Base-by-base conservation (phyloP, 1,140 invertebrate genomes). In the Drosophila subpulchrella region DNA sequence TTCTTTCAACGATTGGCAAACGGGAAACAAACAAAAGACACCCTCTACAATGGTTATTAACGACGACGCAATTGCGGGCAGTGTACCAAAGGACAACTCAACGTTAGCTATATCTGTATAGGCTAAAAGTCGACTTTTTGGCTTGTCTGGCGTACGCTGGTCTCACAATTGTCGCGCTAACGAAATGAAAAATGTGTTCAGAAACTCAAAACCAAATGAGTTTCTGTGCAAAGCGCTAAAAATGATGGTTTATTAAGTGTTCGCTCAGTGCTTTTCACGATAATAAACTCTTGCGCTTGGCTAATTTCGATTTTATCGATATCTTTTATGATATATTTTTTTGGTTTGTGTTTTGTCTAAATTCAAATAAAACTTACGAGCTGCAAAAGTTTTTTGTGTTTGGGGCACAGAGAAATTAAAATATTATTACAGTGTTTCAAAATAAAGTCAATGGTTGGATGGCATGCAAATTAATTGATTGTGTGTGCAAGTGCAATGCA, bases 1-100 rank as follows among this genome's bases (percentile, higher is more conserved):
- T 92, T 91, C 90, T 90, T 76, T 83, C 74, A 91, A 92, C 91
- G 82, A 92, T 92, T 92, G 72, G 88, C 91, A 92, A 91, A 83
- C 90, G 83, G 79, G 72, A 76, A 91, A 89, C 90, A 91, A 91
- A 86, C 76, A 68, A 88, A 81, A 71, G 36, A 71, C 67, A 78
- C 84, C 81, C 85, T 88, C 85, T 59, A 89, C 84, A 88, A 83
- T 85, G 72, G 47, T 41, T 53, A 46, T 32, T 24, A 32, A 58
- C 79, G 65, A 86, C 50, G 56, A 74, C 58, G 74, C 53, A 48
- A 41, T 46, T 66, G 20, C 59, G 50, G 58, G 56, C 63, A 48
- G 76, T 74, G 58, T 76, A 76, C 73, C 73, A 76, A 41, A 48
- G 73, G 73, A 76, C 61, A 67, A 59, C 24, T 30, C 53, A 65